Conservation (phyloP, 1,140 invertebrate species). For the Paramacrobiotus metropolitanus region DNA sequence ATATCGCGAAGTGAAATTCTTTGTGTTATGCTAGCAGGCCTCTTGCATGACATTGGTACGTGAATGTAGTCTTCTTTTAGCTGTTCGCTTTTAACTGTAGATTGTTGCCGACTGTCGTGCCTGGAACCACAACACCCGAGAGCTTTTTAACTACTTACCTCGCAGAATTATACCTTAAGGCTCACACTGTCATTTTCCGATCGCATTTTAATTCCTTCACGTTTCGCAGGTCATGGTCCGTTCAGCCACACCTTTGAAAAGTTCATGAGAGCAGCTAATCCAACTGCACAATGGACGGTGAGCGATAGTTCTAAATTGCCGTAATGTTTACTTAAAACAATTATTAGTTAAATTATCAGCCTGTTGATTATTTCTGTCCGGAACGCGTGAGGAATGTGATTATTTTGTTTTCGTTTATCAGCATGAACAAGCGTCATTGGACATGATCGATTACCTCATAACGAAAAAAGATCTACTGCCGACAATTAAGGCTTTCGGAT, state of each 20-base stretch:
- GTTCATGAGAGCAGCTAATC: constrained; percentile 17
- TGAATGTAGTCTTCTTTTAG: too few relatives aligned
- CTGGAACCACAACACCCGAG: too few relatives aligned
- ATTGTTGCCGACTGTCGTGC: too few relatives aligned
- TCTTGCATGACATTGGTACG: constrained; percentile 38
- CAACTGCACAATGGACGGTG: constrained; percentile 20
- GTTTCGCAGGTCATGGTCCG: constrained; percentile 33
- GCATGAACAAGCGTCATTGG: constrained; percentile 27
- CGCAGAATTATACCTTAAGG: too few relatives aligned
- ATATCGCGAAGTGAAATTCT: constrained; percentile 24
- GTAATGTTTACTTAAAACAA: too few relatives aligned
- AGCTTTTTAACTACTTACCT: too few relatives aligned
- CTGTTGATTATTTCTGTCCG: too few relatives aligned
- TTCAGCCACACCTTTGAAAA: constrained; percentile 37
- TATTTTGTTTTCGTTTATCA: constrained; percentile 14
- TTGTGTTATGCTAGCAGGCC: constrained; percentile 35
- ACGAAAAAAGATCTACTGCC: constrained; percentile 19
- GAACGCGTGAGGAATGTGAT: constrained; percentile 2
- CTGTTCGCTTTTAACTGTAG: too few relatives aligned
- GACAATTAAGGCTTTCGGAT: constrained; percentile 16
- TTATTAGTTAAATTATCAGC: too few relatives aligned
- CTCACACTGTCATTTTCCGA: too few relatives aligned
- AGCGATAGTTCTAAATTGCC: too few relatives aligned
- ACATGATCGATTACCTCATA: constrained; percentile 26
- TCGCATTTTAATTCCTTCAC: too few relatives aligned